Evolutionary conservation across 2,888 invertebrate species (phyloP), one percentile per base, ranked within the genome.

Genomic region (Autographa gamma): DNA sequence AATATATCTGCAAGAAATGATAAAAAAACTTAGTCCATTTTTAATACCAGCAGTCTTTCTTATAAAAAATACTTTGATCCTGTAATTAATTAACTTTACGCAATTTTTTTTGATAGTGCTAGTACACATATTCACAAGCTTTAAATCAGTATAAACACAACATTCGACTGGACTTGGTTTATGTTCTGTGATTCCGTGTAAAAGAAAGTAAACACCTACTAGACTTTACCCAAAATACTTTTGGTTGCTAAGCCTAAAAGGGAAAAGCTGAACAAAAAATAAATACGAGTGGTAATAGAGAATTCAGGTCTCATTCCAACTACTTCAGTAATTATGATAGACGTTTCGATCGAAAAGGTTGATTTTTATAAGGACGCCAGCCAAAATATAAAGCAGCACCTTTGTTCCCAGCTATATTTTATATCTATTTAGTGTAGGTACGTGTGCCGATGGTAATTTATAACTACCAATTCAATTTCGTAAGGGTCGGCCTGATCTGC

Each of bases 391-490:
- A 38, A 38, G 62, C 41, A 63, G 41, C 71, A 74, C 76, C 79
- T 81, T 80, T 77, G 79, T 78, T 82, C 74, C 52, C 63, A 74
- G 69, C 74, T 77, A 81, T 87, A 85, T 84, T 79, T 86, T 82
- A 85, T 71, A 73, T 74, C n/a, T 75, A 74, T 84, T 80, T 84
- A 82, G 73, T 84, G 59, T 69, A 71, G 72, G 63, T 84, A 77
- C 77, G 81, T 75, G 79, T 66, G 63, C 69, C 77, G 60, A 60
- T 64, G 76, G 78, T 81, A 79, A 81, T 68, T 81, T 82, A 83
- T 84, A 84, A 86, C 84, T 86, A 85, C 82, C 83, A 86, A 84
- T 88, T 88, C 87, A 86, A 88, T 88, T 86, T 84, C 74, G 75
- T 76, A 82, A 84, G 85, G 87, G 85, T 83, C 80, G 78, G 82